These are phyloP conservation scores for Galemys pyrenaicus DNA, from an alignment of 2,113 vertebrate species.

Conservation along the genomic window DNA sequence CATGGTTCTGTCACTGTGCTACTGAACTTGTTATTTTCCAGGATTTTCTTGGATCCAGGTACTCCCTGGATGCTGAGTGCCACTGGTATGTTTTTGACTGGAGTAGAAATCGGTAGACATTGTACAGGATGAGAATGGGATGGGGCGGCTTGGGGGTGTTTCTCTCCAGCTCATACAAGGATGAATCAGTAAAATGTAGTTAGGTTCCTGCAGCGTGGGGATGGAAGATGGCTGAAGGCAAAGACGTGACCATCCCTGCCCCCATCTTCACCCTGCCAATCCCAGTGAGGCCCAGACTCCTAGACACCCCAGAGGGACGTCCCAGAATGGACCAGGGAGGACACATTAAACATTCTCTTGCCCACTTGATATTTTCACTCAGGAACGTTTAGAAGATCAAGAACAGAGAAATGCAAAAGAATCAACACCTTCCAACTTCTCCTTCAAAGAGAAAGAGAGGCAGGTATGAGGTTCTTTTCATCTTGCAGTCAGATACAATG, in stretches of 20 bases:
- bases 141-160: neutral
- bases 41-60: neutral
- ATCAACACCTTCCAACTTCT: slow-evolving; percentile 13
- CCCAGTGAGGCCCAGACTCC: neutral
- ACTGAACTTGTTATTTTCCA: neutral
- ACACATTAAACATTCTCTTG: neutral
- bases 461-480: slow-evolving; percentile 56
- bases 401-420: slow-evolving; percentile 60
- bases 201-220: fast-evolving
- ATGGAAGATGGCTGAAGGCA: neutral
- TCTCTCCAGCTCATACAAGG: neutral
- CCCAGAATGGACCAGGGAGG: neutral
- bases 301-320: neutral
- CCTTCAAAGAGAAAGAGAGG: slow-evolving; percentile 69
- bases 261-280: neutral
- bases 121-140: neutral
- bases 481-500: neutral
- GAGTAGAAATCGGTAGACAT: neutral
- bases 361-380: neutral
- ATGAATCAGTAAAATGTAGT: neutral
- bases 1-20: fast-evolving
- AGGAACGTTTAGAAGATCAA: slow-evolving; percentile 51
- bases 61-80: neutral
- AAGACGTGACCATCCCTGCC: neutral
- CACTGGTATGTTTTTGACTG: neutral